Evolutionary conservation across 2,888 invertebrate genomes (phyloP), one percentile per base, ranked within the genome.

Genomic region (Drosophila longiperda): DNA sequence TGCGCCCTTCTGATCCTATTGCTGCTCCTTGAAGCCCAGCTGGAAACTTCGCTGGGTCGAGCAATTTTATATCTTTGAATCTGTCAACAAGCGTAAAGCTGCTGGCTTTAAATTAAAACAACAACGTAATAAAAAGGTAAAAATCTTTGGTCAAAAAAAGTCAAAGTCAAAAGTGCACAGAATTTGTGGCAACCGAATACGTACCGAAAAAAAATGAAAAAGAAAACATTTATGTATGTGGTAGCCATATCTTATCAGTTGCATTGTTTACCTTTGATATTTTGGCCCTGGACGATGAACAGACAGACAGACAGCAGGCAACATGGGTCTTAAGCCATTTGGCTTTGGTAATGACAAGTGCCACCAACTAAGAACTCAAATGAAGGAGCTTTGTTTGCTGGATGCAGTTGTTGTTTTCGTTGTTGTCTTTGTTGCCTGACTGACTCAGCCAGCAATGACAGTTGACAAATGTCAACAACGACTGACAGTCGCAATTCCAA

Each of bases 281-380:
- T 64, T 76, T 63, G 75, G 68, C 66, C 69, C 62, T 80, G 75
- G 57, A 55, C 60, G 52, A 48, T 57, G 26, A 53, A 54, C 4
- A 40, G 63, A 42, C 9, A 61, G 20, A 59, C 52, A 58, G 54
- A 66, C 48, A 49, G 23, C 33, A 53, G 8, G 23, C 12, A 23
- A 1, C 23, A n/a, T 36, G 12, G 20, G 20, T 54, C 64, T 75
- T 58, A 80, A 75, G 67, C 69, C 63, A 45, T 65, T 62, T 66
- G 65, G 55, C 67, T 73, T 79, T 79, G 79, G 64, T 67, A 67
- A 62, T 76, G 78, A 67, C 76, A 76, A 72, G 66, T 68, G 67
- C 49, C 29, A 54, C 36, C 36, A n/a, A n/a, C 55, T n/a, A 66
- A 60, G 64, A 52, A 57, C 49, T 32, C 8, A 26, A 50, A 61